Evolutionary conservation across 2,888 invertebrate genomes (phyloP), one percentile per base, ranked within the genome.

Genomic region (Mesochorus sp.): DNA sequence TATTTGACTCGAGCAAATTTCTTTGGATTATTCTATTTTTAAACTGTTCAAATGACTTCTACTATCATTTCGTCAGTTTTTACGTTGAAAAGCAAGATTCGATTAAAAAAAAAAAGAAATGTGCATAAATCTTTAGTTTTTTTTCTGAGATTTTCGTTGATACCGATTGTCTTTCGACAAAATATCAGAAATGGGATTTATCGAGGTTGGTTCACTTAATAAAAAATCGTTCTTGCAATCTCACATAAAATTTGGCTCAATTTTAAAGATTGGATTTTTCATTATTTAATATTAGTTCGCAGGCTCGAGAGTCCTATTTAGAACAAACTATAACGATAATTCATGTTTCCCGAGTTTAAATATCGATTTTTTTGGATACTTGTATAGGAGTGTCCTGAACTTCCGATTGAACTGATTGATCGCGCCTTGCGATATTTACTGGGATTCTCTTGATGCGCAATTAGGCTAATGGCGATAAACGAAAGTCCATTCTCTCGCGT

Each of bases 401-500:
- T 74, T 73, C 70, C 66, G 75, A 78, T 77, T 66, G 64, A 79
- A 80, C 68, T 75, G 78, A 80, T 76, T 78, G 71, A 78, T 73
- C 71, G 57, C n/a, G n/a, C 55, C 57, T 28, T 57, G 70, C 68
- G 59, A 47, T 78, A 70, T 77, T 80, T 74, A 74, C 70, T 66
- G 72, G 62, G 68, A 81, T 72, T 74, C 57, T 53, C 42, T 31
- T 66, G 51, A 34, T 66, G 34, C 31, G 81, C 82, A 87, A 87
- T 87, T 84, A 86, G 84, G 86, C 82, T 88, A 87, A 87, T 86
- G 85, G 85, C 78, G n/a, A n/a, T 72, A 37, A 51, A 59, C 62
- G 55, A 66, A 55, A 80, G 42, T 66, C 61, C 74, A 64, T 80
- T 76, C 72, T 57, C 73, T 53, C 61, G 51, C 73, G 14, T 51